Evolutionary conservation across 2,888 invertebrate genomes (phyloP).

Genomic region (Dynastes tityus): DNA sequence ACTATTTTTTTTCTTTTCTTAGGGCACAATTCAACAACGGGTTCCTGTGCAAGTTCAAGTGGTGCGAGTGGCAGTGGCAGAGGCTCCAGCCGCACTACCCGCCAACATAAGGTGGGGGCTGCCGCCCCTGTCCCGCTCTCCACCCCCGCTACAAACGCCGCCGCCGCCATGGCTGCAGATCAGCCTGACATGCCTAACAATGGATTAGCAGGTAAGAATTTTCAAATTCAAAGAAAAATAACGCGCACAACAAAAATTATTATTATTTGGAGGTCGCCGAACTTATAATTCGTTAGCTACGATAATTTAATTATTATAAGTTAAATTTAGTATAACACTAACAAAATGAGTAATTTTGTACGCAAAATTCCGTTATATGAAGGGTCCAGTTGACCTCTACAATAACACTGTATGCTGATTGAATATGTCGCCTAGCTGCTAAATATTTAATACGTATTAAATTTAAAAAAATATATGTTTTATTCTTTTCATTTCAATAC

Average conservation of each 20-base stretch:
- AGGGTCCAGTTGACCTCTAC: too few relatives aligned
- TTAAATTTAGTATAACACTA: too few relatives aligned
- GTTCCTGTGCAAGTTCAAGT: slow-evolving; percentile 78
- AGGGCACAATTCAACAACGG: slow-evolving; percentile 73
- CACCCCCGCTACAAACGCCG: slow-evolving; percentile 60
- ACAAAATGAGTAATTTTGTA: too few relatives aligned
- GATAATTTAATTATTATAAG: too few relatives aligned
- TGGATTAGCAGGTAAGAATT: slow-evolving; percentile 64
- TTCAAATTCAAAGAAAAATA: too few relatives aligned
- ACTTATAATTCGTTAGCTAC: slow-evolving; percentile 1
- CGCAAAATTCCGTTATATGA: too few relatives aligned
- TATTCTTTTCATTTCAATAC: too few relatives aligned
- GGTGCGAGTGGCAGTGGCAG: slow-evolving; percentile 72
- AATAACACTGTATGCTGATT: too few relatives aligned
- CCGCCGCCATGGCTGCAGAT: slow-evolving; percentile 67
- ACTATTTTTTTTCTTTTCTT: neutral
- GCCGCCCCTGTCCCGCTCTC: slow-evolving; percentile 65
- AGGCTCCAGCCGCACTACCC: slow-evolving; percentile 68
- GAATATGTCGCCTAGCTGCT: too few relatives aligned
- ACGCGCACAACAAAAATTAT: too few relatives aligned
- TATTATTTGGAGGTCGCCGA: neutral
- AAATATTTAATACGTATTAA: too few relatives aligned
- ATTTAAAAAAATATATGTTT: too few relatives aligned
- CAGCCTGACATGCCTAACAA: slow-evolving; percentile 68
- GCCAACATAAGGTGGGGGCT: slow-evolving; percentile 69